Evolutionary conservation across 2,797 vertebrate genomes (phyloP).

Genomic region (Acanthis flammea): DNA sequence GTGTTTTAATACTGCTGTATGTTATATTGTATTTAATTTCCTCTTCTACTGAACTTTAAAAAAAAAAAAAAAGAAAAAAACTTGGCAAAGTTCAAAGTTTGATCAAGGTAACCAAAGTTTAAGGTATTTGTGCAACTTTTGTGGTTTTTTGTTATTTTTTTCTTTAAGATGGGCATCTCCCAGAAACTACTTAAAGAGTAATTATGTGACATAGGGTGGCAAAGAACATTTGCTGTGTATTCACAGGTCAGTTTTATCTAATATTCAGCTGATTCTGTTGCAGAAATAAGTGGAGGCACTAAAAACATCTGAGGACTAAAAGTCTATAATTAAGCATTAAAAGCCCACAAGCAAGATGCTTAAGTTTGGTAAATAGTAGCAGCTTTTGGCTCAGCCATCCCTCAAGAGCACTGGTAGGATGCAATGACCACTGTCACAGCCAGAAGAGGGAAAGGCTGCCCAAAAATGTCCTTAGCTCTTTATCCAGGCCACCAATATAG

Average conservation of each 20-base stretch:
- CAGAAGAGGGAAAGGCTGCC: neutral
- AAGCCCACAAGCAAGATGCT: neutral
- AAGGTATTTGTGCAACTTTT: neutral
- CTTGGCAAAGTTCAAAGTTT: neutral
- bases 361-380: neutral
- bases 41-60: neutral
- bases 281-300: neutral
- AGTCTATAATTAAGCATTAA: neutral
- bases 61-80: no score
- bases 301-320: neutral
- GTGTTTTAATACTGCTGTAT: neutral
- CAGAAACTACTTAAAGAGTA: neutral
- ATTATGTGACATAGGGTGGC: neutral
- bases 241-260: neutral
- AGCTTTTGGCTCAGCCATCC: neutral
- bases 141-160: accelerated
- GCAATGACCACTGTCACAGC: neutral
- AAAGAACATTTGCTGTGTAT: neutral
- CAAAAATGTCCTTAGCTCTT: neutral
- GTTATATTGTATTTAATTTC: neutral
- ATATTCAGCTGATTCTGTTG: neutral
- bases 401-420: neutral
- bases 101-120: neutral
- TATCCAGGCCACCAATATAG: accelerated
- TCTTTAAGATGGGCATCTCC: neutral